Base-by-base conservation (phyloP, 2,888 invertebrate genomes). In the Sesamia inferens region DNA sequence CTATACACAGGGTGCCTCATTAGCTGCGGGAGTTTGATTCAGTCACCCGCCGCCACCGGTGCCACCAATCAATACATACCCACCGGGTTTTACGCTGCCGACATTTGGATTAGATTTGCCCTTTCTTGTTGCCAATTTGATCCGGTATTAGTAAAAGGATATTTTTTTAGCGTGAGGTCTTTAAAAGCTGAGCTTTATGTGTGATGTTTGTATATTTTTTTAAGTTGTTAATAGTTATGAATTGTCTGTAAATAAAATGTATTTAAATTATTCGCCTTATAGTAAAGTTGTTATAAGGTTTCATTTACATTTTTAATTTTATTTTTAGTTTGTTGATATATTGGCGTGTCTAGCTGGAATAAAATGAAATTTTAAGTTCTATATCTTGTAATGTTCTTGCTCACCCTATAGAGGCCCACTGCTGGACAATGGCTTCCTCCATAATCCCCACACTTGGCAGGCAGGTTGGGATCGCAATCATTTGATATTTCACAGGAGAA, bases 11-110 rank as follows among this genome's bases (percentile, higher is more conserved):
- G 74, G 47, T 79, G 73, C 69, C 85, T 85, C 85, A 86, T 85
- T 85, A 86, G 85, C 79, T 77, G 67, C 76, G 67, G 54, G 73
- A 82, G 85, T 82, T 86, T 84, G 84, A 86, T 79, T 86, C 86
- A 82, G 85, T 86, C 85, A 74, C 82, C 82, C 72, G 13, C 76
- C 72, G 13, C 76, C 78, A 48, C 69, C 69, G 61, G 70, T 47
- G 47, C 55, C 74, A 73, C 80, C 83, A 85, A 86, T 85, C 85
- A 83, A 85, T 85, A 86, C 76, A 85, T 85, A 86, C 76, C 47
- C 54, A 74, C 79, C 72, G 78, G 81, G 57, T 83, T 83, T 81
- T 81, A 79, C 68, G 68, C 51, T 19, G 66, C 59, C 67, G 48
- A 80, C 67, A 76, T 83, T 83, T 70, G 81, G 68, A 71, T 83